Percentiles rank a stretch among this genome's conserved stretches.
phyloP scores from a whole-genome alignment of 2,888 invertebrate genomes.

The Mythimna lalbum region DNA sequence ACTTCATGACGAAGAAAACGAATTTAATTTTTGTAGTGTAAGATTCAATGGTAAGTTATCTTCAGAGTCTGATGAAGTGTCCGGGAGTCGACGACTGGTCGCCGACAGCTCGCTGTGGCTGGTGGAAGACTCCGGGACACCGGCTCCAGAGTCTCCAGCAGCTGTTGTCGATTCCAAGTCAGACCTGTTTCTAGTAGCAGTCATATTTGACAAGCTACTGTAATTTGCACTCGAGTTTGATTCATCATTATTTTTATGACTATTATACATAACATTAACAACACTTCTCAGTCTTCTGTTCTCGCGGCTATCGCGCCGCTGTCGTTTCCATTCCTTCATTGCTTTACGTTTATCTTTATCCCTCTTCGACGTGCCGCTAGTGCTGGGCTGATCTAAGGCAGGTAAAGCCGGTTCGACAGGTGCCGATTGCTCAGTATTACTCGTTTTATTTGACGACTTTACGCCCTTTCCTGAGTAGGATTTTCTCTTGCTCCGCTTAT shows the following conservation, averaged over 20 bases:
- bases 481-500: conserved; percentile 73
- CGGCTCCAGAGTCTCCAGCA: conserved; percentile 18
- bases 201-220: conserved; percentile 52
- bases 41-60: conserved; percentile 84
- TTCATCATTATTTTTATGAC: conserved; percentile 68
- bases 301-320: conserved; percentile 70
- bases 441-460: conserved; percentile 74
- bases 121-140: conserved; percentile 7
- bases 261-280: conserved; percentile 78
- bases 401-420: conserved; percentile 24
- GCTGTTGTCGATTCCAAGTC: conserved; percentile 40
- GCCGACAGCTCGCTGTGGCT: conserved; percentile 1
- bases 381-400: conserved; percentile 54
- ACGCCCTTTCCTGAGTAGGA: conserved; percentile 79
- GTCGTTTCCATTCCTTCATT: conserved; percentile 50
- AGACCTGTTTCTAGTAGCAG: conserved; percentile 39
- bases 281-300: conserved; percentile 85
- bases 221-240: conserved; percentile 67
- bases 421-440: conserved; percentile 23
- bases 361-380: conserved; percentile 59
- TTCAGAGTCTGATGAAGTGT: conserved; percentile 77
- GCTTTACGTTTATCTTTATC: conserved; percentile 40
- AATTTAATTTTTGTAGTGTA: conserved; percentile 72
- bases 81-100: conserved; percentile 9
- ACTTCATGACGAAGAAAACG: conserved; percentile 53